Base-by-base conservation (phyloP, 2,113 vertebrate genomes). In the Entomyzon cyanotis region DNA sequence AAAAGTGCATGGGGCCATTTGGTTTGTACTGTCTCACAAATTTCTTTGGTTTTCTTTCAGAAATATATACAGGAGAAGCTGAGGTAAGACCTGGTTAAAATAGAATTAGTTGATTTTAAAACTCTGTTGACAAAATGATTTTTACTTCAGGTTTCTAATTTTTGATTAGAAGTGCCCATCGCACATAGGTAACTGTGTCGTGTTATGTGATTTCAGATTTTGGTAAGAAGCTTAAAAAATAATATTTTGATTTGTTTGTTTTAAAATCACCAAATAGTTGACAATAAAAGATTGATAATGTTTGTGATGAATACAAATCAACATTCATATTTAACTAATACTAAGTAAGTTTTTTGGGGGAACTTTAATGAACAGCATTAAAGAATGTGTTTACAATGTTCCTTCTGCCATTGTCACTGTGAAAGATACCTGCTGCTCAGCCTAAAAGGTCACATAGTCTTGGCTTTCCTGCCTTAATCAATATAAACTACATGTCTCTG, bases 391-490 rank as follows among this genome's bases (percentile, higher is more conserved):
- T 87, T 95, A 84, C 76, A 83, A 47, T 69, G 55, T 52, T 77
- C 56, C 37, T 81, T 30, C 42, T 88, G 88, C 85, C 84, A 93
- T 94, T 95, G 95, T 82, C 81, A 64, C 55, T 63, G 60, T 89
- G 75, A 81, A 87, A 91, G 64, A 64, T 89, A 84, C 62, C 65
- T 84, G 63, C 49, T 91, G 15, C 80, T 95, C 87, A 93, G 91
- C 58, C 53, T 84, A 62, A 95, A 97, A 97, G 96, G 95, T 97
- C 96, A 96, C 41, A 92, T 16, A 95, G 60, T 67, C 87, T 96
- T 96, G 93, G 47, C 70, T 97, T 97, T 62, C 30, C 23, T 76
- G 90, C 64, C 65, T 97, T 89, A 95, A 97, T 97, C 96, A 87
- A 97, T 97, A 97, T 59, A 75, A 93, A 84, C 89, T 90, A 46